Evolutionary conservation across 2,888 invertebrate species (phyloP).

Genomic region (Yponomeuta evonymella): DNA sequence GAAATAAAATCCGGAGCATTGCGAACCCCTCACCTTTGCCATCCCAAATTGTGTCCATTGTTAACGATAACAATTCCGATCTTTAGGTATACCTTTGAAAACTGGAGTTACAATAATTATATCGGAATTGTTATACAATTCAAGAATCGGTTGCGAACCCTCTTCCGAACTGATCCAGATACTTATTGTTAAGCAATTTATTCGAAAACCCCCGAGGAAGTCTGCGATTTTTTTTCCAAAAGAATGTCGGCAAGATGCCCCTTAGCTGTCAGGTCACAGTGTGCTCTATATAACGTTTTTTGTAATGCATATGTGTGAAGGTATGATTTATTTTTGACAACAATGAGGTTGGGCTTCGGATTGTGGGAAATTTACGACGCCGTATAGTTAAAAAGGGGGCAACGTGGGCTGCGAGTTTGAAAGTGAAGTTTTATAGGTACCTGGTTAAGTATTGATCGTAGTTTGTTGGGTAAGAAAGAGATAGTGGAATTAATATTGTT

Average conservation of each 20-base stretch:
- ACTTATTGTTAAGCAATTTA: slow-evolving; percentile 32
- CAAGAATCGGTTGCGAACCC: slow-evolving; percentile 38
- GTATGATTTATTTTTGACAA: slow-evolving; percentile 69
- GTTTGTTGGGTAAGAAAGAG: background rate
- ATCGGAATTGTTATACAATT: slow-evolving; percentile 55
- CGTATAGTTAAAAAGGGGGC: slow-evolving; percentile 50
- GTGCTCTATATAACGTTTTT: slow-evolving; percentile 53
- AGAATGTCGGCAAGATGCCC: slow-evolving; percentile 35
- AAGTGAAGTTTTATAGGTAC: slow-evolving; percentile 22
- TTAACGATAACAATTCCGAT: slow-evolving; percentile 46
- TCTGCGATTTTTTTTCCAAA: slow-evolving; percentile 46
- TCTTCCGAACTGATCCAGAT: slow-evolving; percentile 23
- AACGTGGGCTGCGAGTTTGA: slow-evolving; percentile 23
- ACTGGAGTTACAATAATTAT: slow-evolving; percentile 49
- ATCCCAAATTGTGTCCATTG: slow-evolving; percentile 48
- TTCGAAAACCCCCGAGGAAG: slow-evolving; percentile 45
- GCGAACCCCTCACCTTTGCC: slow-evolving; percentile 9
- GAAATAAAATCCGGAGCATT: background rate
- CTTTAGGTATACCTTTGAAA: slow-evolving; percentile 38
- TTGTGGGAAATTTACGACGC: slow-evolving; percentile 71
- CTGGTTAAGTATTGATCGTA: slow-evolving; percentile 44
- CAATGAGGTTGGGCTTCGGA: slow-evolving; percentile 47
- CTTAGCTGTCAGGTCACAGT: slow-evolving; percentile 32
- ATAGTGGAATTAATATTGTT: background rate
- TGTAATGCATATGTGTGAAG: slow-evolving; percentile 47